Evolutionary conservation across 2,113 vertebrate genomes (phyloP), one percentile per base, ranked within the genome.

Genomic region (Larimichthys crocea): DNA sequence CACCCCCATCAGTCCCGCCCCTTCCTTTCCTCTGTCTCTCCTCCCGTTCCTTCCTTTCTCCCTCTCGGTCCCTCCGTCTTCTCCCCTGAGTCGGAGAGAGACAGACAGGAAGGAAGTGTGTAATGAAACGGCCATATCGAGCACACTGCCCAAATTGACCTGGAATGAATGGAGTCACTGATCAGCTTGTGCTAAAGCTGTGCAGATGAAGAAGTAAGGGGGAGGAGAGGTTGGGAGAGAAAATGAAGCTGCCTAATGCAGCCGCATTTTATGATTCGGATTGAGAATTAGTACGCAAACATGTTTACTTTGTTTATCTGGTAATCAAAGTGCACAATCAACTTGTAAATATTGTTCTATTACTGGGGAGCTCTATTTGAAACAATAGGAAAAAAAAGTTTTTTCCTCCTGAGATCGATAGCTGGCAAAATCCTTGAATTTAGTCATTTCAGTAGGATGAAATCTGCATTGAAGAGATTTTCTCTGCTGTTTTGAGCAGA

Each of bases 151-250:
- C 86, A 91, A 90, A 92, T 92, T 92, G 93, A 94, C 76, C 91
- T 76, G 73, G 79, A 86, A 92, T 95, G 91, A 94, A 94, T 92
- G 79, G 91, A 94, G 87, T 84, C 89, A 91, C 65, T 92, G 90
- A 94, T 91, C 82, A 62, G 57, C 83, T 83, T 40, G 26, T 19
- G 82, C 79, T 75, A 74, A 79, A 88, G 84, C 82, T 59, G 49
- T 12, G 15, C 69, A 77, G 74, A 80, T 81, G 80, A 85, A 79
- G 68, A 75, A 24, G 73, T 24, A 22, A 17, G 40, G 35, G 59
- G 17, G 7, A 16, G 44, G 66, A 59, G 42, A 31, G 31, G 52
- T 9, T 31, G 59, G 72, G 22, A 56, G 35, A 59, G 65, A 67
- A 77, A 81, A 12, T 44, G 46, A 68, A 83, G 26, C 83, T 46